phyloP scores from a whole-genome alignment of 2,113 vertebrate species.

The Rhombomys opimus region DNA sequence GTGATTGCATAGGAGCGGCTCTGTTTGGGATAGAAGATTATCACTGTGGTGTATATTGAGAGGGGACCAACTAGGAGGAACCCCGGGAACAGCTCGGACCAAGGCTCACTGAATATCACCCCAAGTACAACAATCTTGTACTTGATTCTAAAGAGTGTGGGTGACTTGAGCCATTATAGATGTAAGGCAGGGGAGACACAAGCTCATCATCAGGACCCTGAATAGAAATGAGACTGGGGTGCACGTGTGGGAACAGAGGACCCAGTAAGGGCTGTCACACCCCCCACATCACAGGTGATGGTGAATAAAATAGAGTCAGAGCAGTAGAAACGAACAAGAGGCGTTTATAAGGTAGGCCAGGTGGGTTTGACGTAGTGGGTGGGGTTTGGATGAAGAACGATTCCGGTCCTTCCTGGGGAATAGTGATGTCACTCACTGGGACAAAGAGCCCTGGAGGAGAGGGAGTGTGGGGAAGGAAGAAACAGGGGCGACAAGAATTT shows the following conservation, averaged over 20 bases:
- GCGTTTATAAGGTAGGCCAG: not conserved
- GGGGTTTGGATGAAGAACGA: not conserved
- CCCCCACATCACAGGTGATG: not conserved
- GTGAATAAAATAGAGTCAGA: not conserved
- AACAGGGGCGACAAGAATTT: not conserved
- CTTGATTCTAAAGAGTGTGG: not conserved
- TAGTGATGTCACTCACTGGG: not conserved
- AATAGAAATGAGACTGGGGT: not conserved
- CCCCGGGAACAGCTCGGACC: rapidly evolving
- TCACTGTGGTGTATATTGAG: too few species aligned
- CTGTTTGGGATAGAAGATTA: not conserved
- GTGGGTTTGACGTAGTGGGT: not conserved
- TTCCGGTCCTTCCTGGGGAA: not conserved
- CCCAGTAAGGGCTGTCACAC: not conserved
- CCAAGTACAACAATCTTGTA: not conserved
- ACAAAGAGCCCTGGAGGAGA: not conserved
- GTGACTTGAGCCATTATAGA: not conserved
- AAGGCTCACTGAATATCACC: not conserved
- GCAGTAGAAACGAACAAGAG: not conserved
- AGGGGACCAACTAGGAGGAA: not conserved
- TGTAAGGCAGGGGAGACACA: not conserved
- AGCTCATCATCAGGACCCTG: not conserved
- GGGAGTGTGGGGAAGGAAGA: not conserved
- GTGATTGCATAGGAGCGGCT: not conserved
- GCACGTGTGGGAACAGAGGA: not conserved